Evolutionary conservation across 2,113 vertebrate species (phyloP).

Genomic region (Cynoglossus semilaevis): DNA sequence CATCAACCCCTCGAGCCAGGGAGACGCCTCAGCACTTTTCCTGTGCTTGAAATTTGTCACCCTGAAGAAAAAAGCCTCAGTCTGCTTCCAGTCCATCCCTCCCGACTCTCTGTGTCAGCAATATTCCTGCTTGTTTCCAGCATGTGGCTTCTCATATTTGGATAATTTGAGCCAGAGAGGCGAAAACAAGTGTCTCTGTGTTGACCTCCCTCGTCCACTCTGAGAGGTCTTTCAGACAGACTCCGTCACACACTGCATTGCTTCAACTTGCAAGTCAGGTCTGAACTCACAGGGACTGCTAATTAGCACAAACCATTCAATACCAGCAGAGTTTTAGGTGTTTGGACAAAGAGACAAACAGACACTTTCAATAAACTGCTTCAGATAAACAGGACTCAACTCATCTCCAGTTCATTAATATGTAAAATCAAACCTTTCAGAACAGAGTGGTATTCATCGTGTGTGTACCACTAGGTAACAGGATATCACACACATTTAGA

Average conservation of each 20-base stretch:
- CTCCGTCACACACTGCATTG: not conserved
- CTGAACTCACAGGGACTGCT: slow-evolving; percentile 31
- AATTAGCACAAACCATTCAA: slow-evolving; percentile 31
- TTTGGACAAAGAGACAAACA: slow-evolving; percentile 1
- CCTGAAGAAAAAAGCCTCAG: slow-evolving; percentile 46
- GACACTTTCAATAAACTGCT: not conserved
- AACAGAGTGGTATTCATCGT: slow-evolving; percentile 33
- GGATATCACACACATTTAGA: slow-evolving; percentile 12
- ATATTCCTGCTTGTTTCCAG: slow-evolving; percentile 40
- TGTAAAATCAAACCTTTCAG: not conserved
- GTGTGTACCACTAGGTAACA: slow-evolving; percentile 7
- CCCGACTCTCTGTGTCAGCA: slow-evolving; percentile 47
- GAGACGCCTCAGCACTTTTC: slow-evolving; percentile 48
- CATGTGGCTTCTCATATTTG: slow-evolving; percentile 47
- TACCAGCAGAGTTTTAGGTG: not conserved
- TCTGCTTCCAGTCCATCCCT: slow-evolving; percentile 27
- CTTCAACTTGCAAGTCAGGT: slow-evolving; percentile 15
- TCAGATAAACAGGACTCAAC: not conserved
- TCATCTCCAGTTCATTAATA: slow-evolving; percentile 1
- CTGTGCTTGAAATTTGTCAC: slow-evolving; percentile 51
- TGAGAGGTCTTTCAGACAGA: slow-evolving; percentile 57
- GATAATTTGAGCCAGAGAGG: slow-evolving; percentile 30
- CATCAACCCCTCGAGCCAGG: slow-evolving; percentile 20
- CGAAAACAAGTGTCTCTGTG: slow-evolving; percentile 55
- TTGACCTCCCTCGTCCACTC: slow-evolving; percentile 34